Evolutionary conservation across 2,888 invertebrate genomes (phyloP).

Genomic region (Asteroscopus sphinx): DNA sequence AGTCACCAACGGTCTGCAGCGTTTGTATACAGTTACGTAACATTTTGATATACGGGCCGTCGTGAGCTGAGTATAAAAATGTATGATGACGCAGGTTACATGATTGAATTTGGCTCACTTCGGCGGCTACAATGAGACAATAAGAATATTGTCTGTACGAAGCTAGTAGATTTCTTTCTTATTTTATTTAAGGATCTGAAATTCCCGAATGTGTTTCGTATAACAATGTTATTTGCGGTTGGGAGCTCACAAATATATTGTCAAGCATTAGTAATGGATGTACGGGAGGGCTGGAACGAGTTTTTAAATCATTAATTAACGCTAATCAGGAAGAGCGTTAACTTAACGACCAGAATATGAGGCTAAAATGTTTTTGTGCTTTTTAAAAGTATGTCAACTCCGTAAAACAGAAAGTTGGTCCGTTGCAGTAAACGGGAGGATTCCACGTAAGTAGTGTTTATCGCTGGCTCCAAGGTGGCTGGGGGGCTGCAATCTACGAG

Average conservation of each 20-base stretch:
- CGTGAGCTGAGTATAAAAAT: constrained; percentile 36
- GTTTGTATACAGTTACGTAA: constrained; percentile 51
- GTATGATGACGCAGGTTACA: constrained; percentile 37
- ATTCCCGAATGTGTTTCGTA: constrained; percentile 9
- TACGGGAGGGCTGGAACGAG: constrained; percentile 34
- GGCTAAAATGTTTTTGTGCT: constrained; percentile 33
- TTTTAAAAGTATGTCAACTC: constrained; percentile 23
- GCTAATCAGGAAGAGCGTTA: constrained; percentile 54
- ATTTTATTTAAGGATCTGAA: constrained; percentile 12
- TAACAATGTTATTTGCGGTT: constrained; percentile 10
- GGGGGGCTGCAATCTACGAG: constrained; percentile 8
- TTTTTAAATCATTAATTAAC: constrained; percentile 53
- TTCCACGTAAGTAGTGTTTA: constrained; percentile 40
- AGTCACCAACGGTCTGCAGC: constrained; percentile 38
- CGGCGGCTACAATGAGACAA: constrained; percentile 31
- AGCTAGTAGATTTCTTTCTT: constrained; percentile 25
- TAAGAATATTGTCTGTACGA: constrained; percentile 13
- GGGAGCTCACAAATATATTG: constrained; percentile 9
- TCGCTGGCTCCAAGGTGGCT: constrained; percentile 18
- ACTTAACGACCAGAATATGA: constrained; percentile 43
- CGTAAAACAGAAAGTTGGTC: constrained; percentile 32
- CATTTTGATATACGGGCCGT: constrained; percentile 29
- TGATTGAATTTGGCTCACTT: constrained; percentile 46
- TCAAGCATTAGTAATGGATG: constrained; percentile 20
- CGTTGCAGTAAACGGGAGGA: constrained; percentile 25